phyloP scores from a whole-genome alignment of 2,797 vertebrate species.

The Anolis apletophallus region DNA sequence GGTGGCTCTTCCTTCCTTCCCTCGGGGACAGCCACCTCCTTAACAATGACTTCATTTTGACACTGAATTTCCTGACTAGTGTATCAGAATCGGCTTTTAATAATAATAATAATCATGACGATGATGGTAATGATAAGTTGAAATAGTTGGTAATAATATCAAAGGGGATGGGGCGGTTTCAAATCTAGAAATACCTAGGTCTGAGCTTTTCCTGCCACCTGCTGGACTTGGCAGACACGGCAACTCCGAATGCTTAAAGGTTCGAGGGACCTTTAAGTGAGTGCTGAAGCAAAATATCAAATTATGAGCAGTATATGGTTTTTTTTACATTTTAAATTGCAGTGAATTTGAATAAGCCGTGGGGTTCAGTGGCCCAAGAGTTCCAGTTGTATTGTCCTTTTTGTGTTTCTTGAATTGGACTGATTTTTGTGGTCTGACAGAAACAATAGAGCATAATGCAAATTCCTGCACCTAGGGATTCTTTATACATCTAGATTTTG shows the following conservation, averaged over 20 bases:
- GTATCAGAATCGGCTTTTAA: conserved; percentile 61
- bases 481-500: conserved; percentile 61
- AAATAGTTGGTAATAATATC: conserved; percentile 36
- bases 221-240: conserved; percentile 35
- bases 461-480: conserved; percentile 48
- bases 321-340: conserved; percentile 53
- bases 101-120: conserved; percentile 40
- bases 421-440: conserved; percentile 38
- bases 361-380: conserved; percentile 55
- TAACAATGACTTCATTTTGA: conserved; percentile 54
- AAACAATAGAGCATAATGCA: conserved; percentile 55
- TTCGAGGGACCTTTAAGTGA: conserved; percentile 48
- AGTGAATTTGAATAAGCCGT: conserved; percentile 54
- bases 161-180: conserved; percentile 22
- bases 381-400: conserved; percentile 53
- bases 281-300: conserved; percentile 43
- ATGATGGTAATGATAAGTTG: conserved; percentile 47
- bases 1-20: conserved; percentile 52
- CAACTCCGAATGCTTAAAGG: conserved; percentile 35
- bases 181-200: conserved; percentile 47
- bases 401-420: conserved; percentile 53
- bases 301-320: conserved; percentile 60
- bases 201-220: conserved; percentile 51
- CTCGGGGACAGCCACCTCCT: conserved; percentile 51
- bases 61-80: conserved; percentile 49